Evolutionary conservation across 2,797 vertebrate genomes (phyloP).

Genomic region (Setipinna tenuifilis): DNA sequence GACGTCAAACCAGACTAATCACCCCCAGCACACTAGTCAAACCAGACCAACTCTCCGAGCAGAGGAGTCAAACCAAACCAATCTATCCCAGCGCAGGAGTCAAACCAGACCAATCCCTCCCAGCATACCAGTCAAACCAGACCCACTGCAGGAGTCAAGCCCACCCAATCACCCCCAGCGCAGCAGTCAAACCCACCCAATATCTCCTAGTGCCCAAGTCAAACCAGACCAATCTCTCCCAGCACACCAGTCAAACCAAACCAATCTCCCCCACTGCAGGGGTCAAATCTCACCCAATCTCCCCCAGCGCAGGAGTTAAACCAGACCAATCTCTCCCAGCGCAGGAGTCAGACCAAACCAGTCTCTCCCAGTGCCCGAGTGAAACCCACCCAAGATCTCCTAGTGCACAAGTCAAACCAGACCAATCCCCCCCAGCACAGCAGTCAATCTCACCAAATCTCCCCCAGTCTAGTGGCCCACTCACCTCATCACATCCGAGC

Average conservation of each 20-base stretch:
- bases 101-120: no score
- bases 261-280: not conserved
- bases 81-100: not conserved
- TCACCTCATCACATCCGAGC: no score
- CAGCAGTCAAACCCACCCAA: not conserved
- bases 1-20: not conserved
- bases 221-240: not conserved
- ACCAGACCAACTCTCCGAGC: slow-evolving; percentile 47
- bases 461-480: no score
- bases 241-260: not conserved
- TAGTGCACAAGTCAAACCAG: no score
- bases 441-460: not conserved
- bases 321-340: not conserved
- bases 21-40: slow-evolving; percentile 9
- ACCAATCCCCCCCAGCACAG: not conserved
- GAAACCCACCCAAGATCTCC: not conserved
- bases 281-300: slow-evolving; percentile 36
- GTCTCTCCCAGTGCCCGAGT: not conserved
- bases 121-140: no score
- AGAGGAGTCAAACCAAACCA: not conserved
- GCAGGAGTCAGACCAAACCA: not conserved
- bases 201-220: not conserved
- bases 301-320: slow-evolving; percentile 41
- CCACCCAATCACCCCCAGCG: not conserved
- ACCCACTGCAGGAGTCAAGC: not conserved